Evolutionary conservation across 2,797 vertebrate genomes (phyloP), one percentile per base, ranked within the genome.

Genomic region (Malurus splendens): DNA sequence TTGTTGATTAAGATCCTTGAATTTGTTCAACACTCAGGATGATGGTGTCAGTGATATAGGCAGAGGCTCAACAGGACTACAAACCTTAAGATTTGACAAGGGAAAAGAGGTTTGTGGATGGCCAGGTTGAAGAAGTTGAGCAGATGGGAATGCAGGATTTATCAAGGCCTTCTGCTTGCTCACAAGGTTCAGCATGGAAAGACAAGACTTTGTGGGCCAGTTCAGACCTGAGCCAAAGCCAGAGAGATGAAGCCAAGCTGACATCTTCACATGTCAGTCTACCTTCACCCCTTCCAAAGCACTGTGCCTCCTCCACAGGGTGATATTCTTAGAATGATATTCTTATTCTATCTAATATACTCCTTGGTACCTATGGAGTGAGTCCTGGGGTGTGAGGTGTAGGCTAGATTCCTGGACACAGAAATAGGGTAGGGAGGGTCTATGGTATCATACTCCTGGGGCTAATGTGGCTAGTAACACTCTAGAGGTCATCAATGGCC

Each of bases 1-100:
- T 56, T 61, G 13, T 30, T 84, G 38, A 68, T 77, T 39, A 48
- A 66, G 52, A 48, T 41, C 44, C 52, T 73, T 57, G 23, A 74
- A 77, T 10, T 45, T 57, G 9, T 54, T 81, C 0, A 0, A 3
- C 45, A 0, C 10, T 32, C 36, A 32, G 44, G 48, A 45, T 61
- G 25, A 68, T 32, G 42, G 33, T 32, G 28, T 52, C 56, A 61
- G 61, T 36, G n/a, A 61, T 18, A 18, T 6, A 62, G 54, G 23
- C 30, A 74, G 5, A 70, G 33, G 23, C 7, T 65, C 25, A 23
- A 33, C 7, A 57, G 23, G 54, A 47, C 55, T 62, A 57, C 10
- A 47, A 57, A 6, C 20, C 32, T 71, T 50, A 71, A 61, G 18
- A 13, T 45, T 54, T 74, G 48, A 73, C 42, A 65, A 56, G 19